phyloP scores from a whole-genome alignment of 2,888 invertebrate genomes.

The Stenurella melanura region DNA sequence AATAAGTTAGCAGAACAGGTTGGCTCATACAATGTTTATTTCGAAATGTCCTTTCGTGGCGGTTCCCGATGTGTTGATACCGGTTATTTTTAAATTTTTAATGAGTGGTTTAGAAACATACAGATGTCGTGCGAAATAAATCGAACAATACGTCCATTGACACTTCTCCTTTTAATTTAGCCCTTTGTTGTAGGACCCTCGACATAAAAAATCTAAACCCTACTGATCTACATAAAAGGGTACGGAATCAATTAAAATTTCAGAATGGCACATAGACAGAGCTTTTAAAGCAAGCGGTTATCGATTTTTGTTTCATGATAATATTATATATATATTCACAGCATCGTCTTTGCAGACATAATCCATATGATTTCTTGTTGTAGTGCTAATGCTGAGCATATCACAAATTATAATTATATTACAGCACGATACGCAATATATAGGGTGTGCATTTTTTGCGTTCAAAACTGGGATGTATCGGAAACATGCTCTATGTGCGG shows the following conservation, averaged over 20 bases:
- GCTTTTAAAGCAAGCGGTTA: not conserved
- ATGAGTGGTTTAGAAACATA: not conserved
- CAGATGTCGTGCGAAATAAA: conserved; percentile 14
- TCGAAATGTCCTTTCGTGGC: not conserved
- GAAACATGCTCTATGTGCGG: too few relatives aligned
- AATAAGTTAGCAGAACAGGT: conserved; percentile 53
- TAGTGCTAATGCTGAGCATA: too few relatives aligned
- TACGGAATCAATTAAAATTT: conserved; percentile 20
- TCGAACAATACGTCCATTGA: conserved; percentile 14
- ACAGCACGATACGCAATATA: too few relatives aligned
- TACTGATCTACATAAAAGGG: conserved; percentile 24
- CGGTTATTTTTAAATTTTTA: conserved; percentile 4
- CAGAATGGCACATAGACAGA: conserved; percentile 12
- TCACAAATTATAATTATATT: too few relatives aligned
- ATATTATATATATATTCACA: not conserved
- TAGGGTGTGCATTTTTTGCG: too few relatives aligned
- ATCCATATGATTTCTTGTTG: too few relatives aligned
- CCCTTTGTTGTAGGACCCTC: conserved; percentile 42
- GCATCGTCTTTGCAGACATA: not conserved
- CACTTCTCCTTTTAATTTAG: conserved; percentile 40
- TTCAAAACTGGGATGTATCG: too few relatives aligned
- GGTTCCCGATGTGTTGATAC: not conserved
- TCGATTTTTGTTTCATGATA: not conserved
- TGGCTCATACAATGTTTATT: conserved; percentile 38
- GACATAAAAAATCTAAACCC: conserved; percentile 19